Evolutionary conservation across 2,888 invertebrate species (phyloP), one percentile per base, ranked within the genome.

Genomic region (Nemotelus nigrinus): DNA sequence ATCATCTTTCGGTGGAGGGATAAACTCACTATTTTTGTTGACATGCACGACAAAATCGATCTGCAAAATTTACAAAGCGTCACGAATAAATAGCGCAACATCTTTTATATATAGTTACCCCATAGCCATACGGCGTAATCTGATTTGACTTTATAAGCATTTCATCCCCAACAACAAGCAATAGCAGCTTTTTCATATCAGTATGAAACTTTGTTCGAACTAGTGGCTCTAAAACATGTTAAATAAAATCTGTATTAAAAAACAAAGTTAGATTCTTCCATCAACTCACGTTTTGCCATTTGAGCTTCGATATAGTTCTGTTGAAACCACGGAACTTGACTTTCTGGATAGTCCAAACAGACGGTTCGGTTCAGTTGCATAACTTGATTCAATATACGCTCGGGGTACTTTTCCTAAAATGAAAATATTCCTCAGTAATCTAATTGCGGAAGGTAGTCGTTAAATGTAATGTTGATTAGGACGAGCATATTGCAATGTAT

Each of bases 281-380:
- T 3, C 3, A 41, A 79, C 81, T 81, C 86, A 89, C 89, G 85
- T 83, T 86, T 86, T 78, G 86, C 85, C 53, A 87, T 83, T 76
- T 88, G 85, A 71, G 90, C 89, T 81, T 90, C 87, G 63, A 90
- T 87, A 80, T 89, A 91, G 81, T 90, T 90, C 80, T 90, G 88
- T 82, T 92, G 92, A 83, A 92, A 92, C 92, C 92, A 92, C 0
- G 92, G 92, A 4, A 92, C 87, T 83, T 90, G 89, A 8, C 88
- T 85, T 83, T 91, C 89, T 0, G 92, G 92, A 83, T 90, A 89
- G 83, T 92, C 92, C 64, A 92, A 84, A 81, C 92, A 91, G 39
- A 92, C 90, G 1, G 90, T 88, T 77, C 92, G 87, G 84, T 92
- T 92, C 60, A 92, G 83, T 80, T 90, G 88, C 91, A 92, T 91